Conservation (phyloP, 2,888 invertebrate species). For the Eupithecia insigniata region DNA sequence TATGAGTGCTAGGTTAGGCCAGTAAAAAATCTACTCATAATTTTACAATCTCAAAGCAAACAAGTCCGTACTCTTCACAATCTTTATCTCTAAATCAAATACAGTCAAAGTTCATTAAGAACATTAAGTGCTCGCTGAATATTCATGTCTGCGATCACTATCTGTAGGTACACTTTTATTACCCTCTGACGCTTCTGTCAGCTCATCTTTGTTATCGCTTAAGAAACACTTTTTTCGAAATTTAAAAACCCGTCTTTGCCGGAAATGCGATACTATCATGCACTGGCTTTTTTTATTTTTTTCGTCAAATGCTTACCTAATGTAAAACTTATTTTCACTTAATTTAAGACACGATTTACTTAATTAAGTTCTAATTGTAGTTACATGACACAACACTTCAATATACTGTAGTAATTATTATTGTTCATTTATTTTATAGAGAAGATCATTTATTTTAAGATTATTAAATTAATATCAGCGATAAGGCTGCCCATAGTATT, state of each 20-base stretch:
- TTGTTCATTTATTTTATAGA: not conserved
- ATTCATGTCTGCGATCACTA: constrained; percentile 32
- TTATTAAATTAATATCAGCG: too few species aligned
- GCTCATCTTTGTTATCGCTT: constrained; percentile 62
- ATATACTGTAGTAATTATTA: constrained; percentile 21
- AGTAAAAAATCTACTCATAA: not conserved
- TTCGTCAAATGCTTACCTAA: constrained; percentile 26
- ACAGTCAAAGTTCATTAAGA: constrained; percentile 35
- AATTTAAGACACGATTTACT: constrained; percentile 23
- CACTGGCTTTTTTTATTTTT: constrained; percentile 58
- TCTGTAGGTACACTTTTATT: constrained; percentile 37
- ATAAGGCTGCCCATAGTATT: too few species aligned
- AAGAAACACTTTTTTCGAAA: constrained; percentile 68
- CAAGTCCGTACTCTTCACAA: constrained; percentile 5
- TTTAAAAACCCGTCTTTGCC: constrained; percentile 69
- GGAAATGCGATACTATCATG: constrained; percentile 80
- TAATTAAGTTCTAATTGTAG: constrained; percentile 56
- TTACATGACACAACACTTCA: constrained; percentile 54
- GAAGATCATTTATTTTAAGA: not conserved
- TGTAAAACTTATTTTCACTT: constrained; percentile 9
- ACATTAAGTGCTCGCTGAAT: constrained; percentile 32
- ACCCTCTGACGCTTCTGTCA: constrained; percentile 48
- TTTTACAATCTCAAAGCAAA: constrained; percentile 5
- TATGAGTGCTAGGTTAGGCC: too few species aligned
- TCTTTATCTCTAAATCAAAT: constrained; percentile 31